phyloP scores from a whole-genome alignment of 1,140 invertebrate species.

The Pseudoatta argentina region DNA sequence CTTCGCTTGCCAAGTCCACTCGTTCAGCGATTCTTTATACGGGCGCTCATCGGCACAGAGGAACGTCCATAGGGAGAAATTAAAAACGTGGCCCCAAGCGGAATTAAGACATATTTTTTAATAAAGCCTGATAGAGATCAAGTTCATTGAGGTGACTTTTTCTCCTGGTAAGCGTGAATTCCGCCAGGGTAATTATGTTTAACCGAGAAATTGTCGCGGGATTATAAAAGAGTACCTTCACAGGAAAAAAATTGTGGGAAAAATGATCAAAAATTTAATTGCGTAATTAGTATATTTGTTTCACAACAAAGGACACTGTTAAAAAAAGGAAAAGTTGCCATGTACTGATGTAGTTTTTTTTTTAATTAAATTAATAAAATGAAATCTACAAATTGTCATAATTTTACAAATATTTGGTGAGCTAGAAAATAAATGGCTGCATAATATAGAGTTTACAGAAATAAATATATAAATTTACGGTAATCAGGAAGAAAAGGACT shows the following conservation, averaged over 20 bases:
- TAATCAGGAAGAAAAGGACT: conserved; percentile 8
- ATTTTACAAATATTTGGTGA: background rate
- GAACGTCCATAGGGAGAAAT: conserved; percentile 72
- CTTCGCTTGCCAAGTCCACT: conserved; percentile 55
- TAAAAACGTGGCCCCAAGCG: conserved; percentile 68
- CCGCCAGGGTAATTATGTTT: conserved; percentile 46
- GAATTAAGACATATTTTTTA: conserved; percentile 82
- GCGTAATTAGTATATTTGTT: background rate
- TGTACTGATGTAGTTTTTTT: background rate
- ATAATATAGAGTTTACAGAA: background rate
- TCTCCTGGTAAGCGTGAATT: conserved; percentile 34
- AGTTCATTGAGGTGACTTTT: conserved; percentile 55
- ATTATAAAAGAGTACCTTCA: conserved; percentile 6
- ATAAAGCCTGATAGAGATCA: conserved; percentile 77
- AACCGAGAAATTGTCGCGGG: conserved; percentile 37
- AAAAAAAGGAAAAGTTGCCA: background rate
- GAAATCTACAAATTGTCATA: background rate
- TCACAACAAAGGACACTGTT: background rate
- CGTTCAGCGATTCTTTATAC: conserved; percentile 65
- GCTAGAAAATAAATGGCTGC: background rate
- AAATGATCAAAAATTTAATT: conserved; percentile 5
- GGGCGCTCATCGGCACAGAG: conserved; percentile 54
- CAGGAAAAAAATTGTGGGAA: background rate
- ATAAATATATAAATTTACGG: conserved; percentile 1
- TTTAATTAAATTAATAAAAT: background rate